A percentile compares a stretch with the other conserved stretches of the same genome.
phyloP scores from a whole-genome alignment of 2,888 invertebrate genomes.

The Elysia crispata region DNA sequence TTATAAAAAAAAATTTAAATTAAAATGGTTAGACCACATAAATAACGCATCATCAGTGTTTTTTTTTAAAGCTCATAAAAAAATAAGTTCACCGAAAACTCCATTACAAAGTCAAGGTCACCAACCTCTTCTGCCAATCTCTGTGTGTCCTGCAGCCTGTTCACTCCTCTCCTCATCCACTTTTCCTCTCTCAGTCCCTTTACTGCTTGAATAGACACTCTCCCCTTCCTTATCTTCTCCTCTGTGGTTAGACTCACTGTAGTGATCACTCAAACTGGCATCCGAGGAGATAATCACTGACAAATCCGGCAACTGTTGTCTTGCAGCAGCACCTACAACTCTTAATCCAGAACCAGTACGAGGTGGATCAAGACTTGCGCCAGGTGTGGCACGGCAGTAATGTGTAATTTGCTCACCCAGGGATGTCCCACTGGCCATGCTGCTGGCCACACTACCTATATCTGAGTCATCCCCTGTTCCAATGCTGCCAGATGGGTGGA shows the following conservation, averaged over 20 bases:
- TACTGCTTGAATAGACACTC: not conserved
- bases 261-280: slow-evolving; percentile 11
- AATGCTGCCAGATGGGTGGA: not conserved
- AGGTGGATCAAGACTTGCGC: slow-evolving; percentile 25
- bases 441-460: slow-evolving; percentile 46
- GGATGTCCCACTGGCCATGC: slow-evolving; percentile 48
- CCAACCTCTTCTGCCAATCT: not conserved
- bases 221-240: slow-evolving; percentile 17
- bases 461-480: slow-evolving; percentile 39
- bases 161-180: too few species aligned
- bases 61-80: too few species aligned
- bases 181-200: not conserved
- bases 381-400: slow-evolving; percentile 39
- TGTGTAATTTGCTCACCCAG: slow-evolving; percentile 50
- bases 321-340: not conserved
- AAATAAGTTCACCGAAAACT: too few species aligned
- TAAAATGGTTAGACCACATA: too few species aligned
- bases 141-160: too few species aligned
- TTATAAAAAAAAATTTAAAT: too few species aligned
- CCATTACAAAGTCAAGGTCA: not conserved
- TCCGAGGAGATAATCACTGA: slow-evolving; percentile 14
- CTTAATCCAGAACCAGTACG: not conserved
- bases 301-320: slow-evolving; percentile 17
- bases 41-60: too few species aligned
- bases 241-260: not conserved